Base-by-base conservation (phyloP, 2,113 vertebrate species). In the Turdus rufiventris region DNA sequence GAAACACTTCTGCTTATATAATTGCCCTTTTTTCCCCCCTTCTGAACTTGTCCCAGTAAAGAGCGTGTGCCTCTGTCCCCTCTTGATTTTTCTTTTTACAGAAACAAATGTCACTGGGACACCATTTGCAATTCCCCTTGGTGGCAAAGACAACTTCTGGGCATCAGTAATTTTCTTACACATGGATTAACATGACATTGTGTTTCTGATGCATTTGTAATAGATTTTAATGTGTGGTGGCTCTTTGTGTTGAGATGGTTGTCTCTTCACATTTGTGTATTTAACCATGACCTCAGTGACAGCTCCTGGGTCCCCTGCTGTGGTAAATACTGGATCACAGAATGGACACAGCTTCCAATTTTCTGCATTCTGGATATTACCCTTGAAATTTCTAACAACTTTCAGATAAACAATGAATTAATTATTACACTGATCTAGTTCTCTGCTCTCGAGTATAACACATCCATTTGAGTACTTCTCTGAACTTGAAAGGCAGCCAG, bases 131-230 rank as follows among this genome's bases (percentile, higher is more conserved):
- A 81, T 89, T 97, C 43, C 85, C 73, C 60, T 88, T 88, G 83
- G 79, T 95, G 63, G 48, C 66, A 96, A 96, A 94, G 75, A 78
- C 72, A 65, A 88, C 70, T 95, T 96, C 91, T 96, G 95, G 65
- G 75, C 75, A 92, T 92, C 58, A 40, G 36, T 57, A 1, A 51
- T 75, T 81, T 91, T 91, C 60, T 91, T n/a, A 70, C 72, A 90
- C 66, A 38, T 94, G 93, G 72, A 71, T 94, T 78, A 86, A 65
- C 62, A 53, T 79, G 81, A 73, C 92, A 95, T 53, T 83, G 48
- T 73, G 74, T 43, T 95, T 74, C 70, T 85, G 51, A 57, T 88
- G 33, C 34, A 57, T 66, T 95, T 91, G 56, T 81, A 96, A 66
- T 89, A 82, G 91, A 45, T 92, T 91, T 91, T 58, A 50, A 34